phyloP scores from a whole-genome alignment of 2,113 vertebrate species.

The Brachyistius frenatus region DNA sequence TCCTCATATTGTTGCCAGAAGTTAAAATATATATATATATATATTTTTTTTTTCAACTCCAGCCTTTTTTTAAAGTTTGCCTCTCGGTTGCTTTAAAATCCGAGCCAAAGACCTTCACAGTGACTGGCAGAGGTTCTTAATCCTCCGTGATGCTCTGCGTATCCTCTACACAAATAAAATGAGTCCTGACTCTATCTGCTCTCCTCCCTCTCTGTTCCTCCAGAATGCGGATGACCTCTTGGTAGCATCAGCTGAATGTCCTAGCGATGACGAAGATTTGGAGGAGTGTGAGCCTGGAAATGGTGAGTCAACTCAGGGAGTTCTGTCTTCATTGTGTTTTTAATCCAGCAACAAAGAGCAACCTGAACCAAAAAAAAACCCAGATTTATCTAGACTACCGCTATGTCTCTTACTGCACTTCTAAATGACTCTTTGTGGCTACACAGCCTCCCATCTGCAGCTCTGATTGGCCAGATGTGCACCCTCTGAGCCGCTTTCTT shows the following conservation, averaged over 20 bases:
- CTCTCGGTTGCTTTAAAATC: background rate
- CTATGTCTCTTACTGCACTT: conserved; percentile 36
- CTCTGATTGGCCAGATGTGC: conserved; percentile 64
- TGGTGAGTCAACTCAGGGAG: conserved; percentile 88
- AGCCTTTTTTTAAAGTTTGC: conserved; percentile 4
- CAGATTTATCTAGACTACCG: background rate
- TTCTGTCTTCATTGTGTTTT: conserved; percentile 61
- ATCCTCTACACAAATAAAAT: conserved; percentile 11
- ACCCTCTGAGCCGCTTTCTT: background rate
- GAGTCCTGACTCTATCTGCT: conserved; percentile 23
- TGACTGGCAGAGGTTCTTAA: conserved; percentile 7
- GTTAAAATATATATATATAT: background rate
- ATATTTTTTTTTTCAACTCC: background rate
- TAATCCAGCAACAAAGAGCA: conserved; percentile 16
- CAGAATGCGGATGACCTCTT: conserved; percentile 95
- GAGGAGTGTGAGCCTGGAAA: conserved; percentile 97
- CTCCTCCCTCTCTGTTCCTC: conserved; percentile 39
- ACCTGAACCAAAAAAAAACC: background rate
- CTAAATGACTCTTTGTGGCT: conserved; percentile 28
- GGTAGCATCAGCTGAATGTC: conserved; percentile 95
- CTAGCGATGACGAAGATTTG: conserved; percentile 95
- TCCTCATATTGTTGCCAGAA: background rate
- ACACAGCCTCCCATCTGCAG: conserved; percentile 57
- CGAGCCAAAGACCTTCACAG: conserved; percentile 18
- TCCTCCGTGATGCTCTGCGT: conserved; percentile 3